phyloP scores from a whole-genome alignment of 2,797 vertebrate genomes.

The Australoheros facetus region DNA sequence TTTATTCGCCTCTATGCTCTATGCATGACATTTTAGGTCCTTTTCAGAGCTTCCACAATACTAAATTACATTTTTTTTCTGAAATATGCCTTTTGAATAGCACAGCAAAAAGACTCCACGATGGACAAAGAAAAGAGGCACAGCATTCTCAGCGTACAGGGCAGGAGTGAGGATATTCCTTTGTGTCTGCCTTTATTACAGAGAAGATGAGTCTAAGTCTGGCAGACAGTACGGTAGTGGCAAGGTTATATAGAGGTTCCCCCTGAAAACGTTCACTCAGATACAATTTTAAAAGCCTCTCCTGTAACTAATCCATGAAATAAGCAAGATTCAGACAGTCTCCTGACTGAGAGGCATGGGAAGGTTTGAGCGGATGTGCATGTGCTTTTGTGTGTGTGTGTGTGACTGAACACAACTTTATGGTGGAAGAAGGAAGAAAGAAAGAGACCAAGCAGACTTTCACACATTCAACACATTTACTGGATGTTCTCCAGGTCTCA shows the following conservation, averaged over 20 bases:
- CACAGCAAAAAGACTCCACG: constrained; percentile 21
- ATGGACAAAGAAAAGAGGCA: constrained; percentile 40
- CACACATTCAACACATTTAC: constrained; percentile 43
- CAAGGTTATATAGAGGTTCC: constrained; percentile 58
- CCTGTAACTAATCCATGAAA: constrained; percentile 69
- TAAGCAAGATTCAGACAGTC: constrained; percentile 64
- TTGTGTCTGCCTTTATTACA: constrained; percentile 58
- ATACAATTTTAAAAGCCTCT: constrained; percentile 58
- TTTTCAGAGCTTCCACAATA: constrained; percentile 26
- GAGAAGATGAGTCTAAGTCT: constrained; percentile 58
- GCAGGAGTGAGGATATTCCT: constrained; percentile 41
- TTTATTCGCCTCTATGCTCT: constrained; percentile 9
- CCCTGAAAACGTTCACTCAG: constrained; percentile 41
- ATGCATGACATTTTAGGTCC: constrained; percentile 7
- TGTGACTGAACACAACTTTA: constrained; percentile 18
- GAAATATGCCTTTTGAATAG: constrained; percentile 26
- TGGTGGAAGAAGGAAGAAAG: background rate
- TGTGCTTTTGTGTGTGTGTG: constrained; percentile 13
- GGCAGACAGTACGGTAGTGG: constrained; percentile 36
- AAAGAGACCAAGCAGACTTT: constrained; percentile 24
- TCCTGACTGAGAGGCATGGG: constrained; percentile 33
- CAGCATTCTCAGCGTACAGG: constrained; percentile 14
- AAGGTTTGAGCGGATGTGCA: constrained; percentile 16
- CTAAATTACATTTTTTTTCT: constrained; percentile 34
- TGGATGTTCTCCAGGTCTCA: constrained; percentile 36